Percentiles rank a stretch among this genome's conserved stretches.
Conservation (phyloP, 1,140 invertebrate species). For the Geopemphigus sp. region DNA sequence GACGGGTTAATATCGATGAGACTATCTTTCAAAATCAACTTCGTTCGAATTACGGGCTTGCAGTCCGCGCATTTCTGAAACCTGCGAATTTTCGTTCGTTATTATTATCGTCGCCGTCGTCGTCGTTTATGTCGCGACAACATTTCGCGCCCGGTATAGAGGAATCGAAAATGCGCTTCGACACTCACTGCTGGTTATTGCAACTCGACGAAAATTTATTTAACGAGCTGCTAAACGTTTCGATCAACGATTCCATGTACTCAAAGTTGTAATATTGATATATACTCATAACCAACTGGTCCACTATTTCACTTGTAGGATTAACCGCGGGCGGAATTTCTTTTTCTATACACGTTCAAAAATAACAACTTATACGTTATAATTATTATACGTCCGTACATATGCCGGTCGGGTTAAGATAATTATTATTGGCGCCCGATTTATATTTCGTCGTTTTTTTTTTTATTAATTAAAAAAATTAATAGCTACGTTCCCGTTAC, state of each 20-base stretch:
- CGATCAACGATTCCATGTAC: neutral
- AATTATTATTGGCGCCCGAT: too few species aligned
- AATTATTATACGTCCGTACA: neutral
- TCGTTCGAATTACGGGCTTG: neutral
- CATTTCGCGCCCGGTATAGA: neutral
- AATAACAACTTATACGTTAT: neutral
- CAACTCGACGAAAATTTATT: neutral
- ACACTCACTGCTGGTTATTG: neutral
- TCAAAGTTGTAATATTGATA: slow-evolving; percentile 33
- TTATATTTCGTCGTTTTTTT: too few species aligned
- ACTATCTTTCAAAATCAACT: neutral
- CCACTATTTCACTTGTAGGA: slow-evolving; percentile 20
- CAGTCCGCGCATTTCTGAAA: too few species aligned
- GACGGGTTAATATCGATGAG: neutral
- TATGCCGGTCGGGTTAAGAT: too few species aligned
- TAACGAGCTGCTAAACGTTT: neutral
- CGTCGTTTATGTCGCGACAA: too few species aligned
- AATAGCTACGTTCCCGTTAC: too few species aligned
- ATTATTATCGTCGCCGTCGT: too few species aligned
- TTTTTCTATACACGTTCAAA: neutral
- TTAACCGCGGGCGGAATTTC: neutral
- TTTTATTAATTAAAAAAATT: too few species aligned
- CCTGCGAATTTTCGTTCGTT: too few species aligned
- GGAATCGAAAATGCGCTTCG: neutral
- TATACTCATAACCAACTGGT: neutral